Conservation (phyloP, 2,888 invertebrate species). For the Athalia cordata region DNA sequence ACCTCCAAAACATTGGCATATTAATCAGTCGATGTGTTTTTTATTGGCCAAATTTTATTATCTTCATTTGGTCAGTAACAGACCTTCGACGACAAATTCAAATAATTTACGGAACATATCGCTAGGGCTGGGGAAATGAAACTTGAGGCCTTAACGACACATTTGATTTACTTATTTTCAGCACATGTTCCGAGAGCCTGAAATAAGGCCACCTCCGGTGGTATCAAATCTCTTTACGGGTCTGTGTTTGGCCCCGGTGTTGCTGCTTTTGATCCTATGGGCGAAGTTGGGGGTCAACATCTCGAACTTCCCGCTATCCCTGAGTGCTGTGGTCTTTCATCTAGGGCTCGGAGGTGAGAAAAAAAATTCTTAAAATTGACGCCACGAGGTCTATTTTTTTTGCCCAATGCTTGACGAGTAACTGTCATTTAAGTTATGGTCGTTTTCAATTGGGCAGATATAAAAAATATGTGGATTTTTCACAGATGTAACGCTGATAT, state of each 20-base stretch:
- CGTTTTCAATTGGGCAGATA: conserved; percentile 66
- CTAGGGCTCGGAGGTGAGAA: conserved; percentile 85
- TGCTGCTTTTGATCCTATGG: conserved; percentile 91
- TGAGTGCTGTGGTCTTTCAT: conserved; percentile 93
- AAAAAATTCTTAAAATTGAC: neutral
- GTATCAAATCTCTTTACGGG: conserved; percentile 94
- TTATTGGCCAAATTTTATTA: neutral
- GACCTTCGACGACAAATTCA: conserved; percentile 30
- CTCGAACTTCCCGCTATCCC: conserved; percentile 84
- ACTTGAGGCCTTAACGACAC: neutral
- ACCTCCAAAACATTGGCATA: conserved; percentile 72
- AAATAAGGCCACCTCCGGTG: conserved; percentile 90
- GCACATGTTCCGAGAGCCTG: conserved; percentile 94
- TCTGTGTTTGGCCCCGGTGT: conserved; percentile 87
- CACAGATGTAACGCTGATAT: conserved; percentile 59
- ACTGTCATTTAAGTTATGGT: conserved; percentile 52
- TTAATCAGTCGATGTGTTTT: conserved; percentile 46
- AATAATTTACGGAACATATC: neutral
- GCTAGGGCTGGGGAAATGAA: neutral
- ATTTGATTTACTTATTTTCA: conserved; percentile 59
- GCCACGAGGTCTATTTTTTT: conserved; percentile 3
- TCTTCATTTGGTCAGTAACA: neutral
- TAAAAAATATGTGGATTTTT: conserved; percentile 66
- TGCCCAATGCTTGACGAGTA: conserved; percentile 64
- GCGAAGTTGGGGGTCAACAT: conserved; percentile 90